These are phyloP conservation scores for Coranthus polyacanthus DNA, from an alignment of 2,797 vertebrate genomes.

Conservation along the genomic window DNA sequence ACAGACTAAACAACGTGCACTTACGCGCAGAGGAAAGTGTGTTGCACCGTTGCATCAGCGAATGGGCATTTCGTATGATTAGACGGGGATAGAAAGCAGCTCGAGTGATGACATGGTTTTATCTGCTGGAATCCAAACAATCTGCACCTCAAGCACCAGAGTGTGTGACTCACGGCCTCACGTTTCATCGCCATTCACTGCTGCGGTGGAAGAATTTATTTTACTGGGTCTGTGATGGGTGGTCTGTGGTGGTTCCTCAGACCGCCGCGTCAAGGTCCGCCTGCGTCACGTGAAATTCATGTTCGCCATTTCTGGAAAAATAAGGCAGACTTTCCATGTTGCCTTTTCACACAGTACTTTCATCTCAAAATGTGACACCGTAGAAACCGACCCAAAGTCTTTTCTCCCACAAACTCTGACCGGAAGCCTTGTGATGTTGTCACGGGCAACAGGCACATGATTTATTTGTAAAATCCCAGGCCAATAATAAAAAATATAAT, in stretches of 20 bases:
- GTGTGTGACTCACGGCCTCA: not conserved
- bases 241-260: conserved; percentile 11
- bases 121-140: conserved; percentile 20
- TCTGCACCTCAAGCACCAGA: not conserved
- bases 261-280: conserved; percentile 10
- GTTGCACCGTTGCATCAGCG: not conserved
- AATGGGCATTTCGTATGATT: not conserved
- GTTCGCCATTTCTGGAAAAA: conserved; percentile 15
- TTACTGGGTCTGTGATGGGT: conserved; percentile 3
- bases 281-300: conserved; percentile 47
- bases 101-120: conserved; percentile 24
- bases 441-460: conserved; percentile 8
- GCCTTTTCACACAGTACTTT: not conserved
- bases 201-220: conserved; percentile 33
- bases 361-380: conserved; percentile 4
- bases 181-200: not conserved
- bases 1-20: conserved; percentile 19
- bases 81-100: not conserved
- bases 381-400: not conserved
- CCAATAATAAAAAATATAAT: conserved; percentile 12
- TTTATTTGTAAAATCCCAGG: not conserved
- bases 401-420: conserved; percentile 6
- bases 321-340: conserved; percentile 37
- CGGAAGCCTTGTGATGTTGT: conserved; percentile 19
- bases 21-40: not conserved